Percentiles rank a stretch among this genome's conserved stretches.
Conservation (phyloP, 2,888 invertebrate species). For the Plagodis pulveraria region DNA sequence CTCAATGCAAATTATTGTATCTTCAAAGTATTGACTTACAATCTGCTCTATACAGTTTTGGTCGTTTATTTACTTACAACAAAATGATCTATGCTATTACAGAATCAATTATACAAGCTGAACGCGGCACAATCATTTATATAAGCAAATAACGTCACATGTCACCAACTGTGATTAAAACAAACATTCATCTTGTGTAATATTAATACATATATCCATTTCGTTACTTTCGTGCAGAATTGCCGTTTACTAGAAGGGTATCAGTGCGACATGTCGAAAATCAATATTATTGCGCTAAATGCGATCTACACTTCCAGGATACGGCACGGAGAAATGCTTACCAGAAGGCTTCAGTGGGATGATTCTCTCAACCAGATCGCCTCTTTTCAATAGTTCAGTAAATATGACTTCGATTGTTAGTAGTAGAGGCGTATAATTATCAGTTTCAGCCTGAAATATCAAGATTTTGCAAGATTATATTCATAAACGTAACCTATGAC, state of each 20-base stretch:
- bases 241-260: constrained; percentile 1
- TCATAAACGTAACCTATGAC: constrained; percentile 62
- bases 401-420: constrained; percentile 90
- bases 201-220: no score
- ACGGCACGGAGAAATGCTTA: constrained; percentile 49
- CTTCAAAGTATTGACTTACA: no score
- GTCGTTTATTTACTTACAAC: constrained; percentile 21
- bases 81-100: constrained; percentile 8
- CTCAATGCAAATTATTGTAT: constrained; percentile 5
- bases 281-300: constrained; percentile 55
- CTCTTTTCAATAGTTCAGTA: constrained; percentile 87
- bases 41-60: not conserved
- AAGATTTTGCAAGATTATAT: constrained; percentile 40
- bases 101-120: constrained; percentile 45
- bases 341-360: constrained; percentile 85
- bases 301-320: constrained; percentile 34
- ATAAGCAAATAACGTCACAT: constrained; percentile 57
- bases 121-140: constrained; percentile 43
- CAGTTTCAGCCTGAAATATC: constrained; percentile 72
- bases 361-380: constrained; percentile 86
- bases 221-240: not conserved
- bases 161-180: constrained; percentile 49
- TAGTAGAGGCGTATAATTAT: constrained; percentile 84
- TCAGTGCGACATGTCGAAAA: constrained; percentile 42
- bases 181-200: not conserved